Evolutionary conservation across 2,797 vertebrate genomes (phyloP), one percentile per base, ranked within the genome.

Genomic region (Macropodus opercularis): DNA sequence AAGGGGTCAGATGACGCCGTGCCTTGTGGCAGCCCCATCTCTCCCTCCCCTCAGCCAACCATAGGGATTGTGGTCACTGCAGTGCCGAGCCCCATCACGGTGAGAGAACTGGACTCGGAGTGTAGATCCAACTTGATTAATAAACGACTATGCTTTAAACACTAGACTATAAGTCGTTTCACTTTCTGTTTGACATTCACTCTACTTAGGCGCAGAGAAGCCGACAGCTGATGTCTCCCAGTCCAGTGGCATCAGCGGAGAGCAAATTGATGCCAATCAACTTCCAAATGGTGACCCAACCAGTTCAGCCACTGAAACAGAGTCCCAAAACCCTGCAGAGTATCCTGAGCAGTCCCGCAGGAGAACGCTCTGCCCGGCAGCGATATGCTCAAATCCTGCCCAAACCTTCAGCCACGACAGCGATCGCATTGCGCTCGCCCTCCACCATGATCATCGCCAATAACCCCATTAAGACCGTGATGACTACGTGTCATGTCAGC

Each of bases 341-440:
- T 1, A 79, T 95, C 59, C 87, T 95, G 0, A 89, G 93, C 69
- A 95, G 94, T 77, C 93, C 95, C 0, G 89, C 90, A 3, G 94
- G 93, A 18, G 97, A 99, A 74, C 96, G 97, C 69, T 92, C 93
- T 47, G 93, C 94, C 51, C 94, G 97, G 22, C 95, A 97, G 79
- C 96, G 98, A 35, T 99, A 99, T 39, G 91, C 94, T 0, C 98
- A 99, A 86, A 99, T 99, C 84, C 80, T 99, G 48, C 97, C 98
- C 58, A 99, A 99, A 86, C 98, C 97, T 71, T 91, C 92, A 10
- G 91, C 91, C 77, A 93, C 92, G 66, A 93, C 92, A 55, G 90
- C 95, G 3, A 93, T 98, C 85, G 84, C 96, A 54, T 90, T 99
- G 79, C 93, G 92, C 72, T 98, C 98, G 1, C 96, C 98, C 19